Percentiles rank a stretch among this genome's conserved stretches.
These are phyloP conservation scores for Euphysa ruthae DNA, from an alignment of 30 jellyfish, hydroid and myxozoan species.

Conservation along the genomic window DNA sequence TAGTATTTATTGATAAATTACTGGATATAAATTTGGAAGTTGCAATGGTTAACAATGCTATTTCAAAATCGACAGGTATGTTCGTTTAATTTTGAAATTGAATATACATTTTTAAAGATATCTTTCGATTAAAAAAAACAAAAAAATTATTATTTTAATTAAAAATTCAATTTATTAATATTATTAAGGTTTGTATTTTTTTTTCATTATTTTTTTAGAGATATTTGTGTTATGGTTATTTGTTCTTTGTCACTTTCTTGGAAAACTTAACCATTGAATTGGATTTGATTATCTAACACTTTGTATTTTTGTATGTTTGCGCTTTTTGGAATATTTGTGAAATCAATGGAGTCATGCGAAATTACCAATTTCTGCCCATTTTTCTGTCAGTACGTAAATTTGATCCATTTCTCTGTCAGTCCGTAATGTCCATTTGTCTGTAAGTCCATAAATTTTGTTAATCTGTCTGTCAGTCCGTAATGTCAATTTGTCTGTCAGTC, in stretches of 20 bases:
- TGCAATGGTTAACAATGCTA: conserved; percentile 27
- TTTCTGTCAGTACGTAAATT: neutral
- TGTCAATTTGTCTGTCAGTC: no score
- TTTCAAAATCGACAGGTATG: conserved; percentile 38
- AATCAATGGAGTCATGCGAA: no score
- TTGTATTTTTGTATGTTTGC: no score
- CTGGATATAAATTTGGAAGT: conserved; percentile 7
- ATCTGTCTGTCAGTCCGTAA: no score
- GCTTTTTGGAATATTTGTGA: no score
- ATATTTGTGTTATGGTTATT: no score
- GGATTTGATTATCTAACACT: neutral
- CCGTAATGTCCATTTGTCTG: no score
- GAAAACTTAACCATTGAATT: no score
- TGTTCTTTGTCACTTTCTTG: no score
- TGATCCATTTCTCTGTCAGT: no score
- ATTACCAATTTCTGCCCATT: neutral
- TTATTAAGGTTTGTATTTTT: neutral
- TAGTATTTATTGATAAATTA: conserved; percentile 10
- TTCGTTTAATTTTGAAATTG: neutral
- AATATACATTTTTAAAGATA: neutral
- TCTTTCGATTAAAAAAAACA: no score
- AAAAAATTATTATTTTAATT: neutral
- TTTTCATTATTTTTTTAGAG: neutral
- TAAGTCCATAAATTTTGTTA: no score
- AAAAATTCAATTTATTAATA: neutral